Percentiles rank a stretch among this genome's conserved stretches.
These are phyloP conservation scores for Osmerus eperlanus DNA, from an alignment of 2,113 vertebrate genomes.

Conservation along the genomic window DNA sequence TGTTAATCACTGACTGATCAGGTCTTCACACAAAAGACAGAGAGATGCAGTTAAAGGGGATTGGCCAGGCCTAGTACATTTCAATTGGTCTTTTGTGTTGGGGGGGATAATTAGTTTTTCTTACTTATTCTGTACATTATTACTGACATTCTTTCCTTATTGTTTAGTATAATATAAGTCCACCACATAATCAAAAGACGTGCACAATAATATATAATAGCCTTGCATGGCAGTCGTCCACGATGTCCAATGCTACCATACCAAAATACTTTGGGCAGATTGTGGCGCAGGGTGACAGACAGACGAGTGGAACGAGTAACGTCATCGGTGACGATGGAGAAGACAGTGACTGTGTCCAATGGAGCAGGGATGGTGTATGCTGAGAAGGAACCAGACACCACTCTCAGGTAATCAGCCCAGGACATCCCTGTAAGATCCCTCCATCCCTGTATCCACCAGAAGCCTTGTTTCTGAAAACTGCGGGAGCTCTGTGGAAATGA, in stretches of 20 bases:
- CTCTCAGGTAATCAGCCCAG: slow-evolving; percentile 47
- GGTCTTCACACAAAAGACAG: neutral
- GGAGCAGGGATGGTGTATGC: slow-evolving; percentile 48
- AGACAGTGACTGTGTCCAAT: slow-evolving; percentile 40
- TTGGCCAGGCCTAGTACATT: neutral
- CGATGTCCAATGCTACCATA: too few species aligned
- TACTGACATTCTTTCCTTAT: too few species aligned
- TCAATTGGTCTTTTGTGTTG: too few species aligned
- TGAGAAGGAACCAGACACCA: slow-evolving; percentile 35
- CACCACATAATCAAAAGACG: too few species aligned
- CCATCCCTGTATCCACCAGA: neutral
- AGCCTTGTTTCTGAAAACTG: too few species aligned
- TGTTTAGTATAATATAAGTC: too few species aligned
- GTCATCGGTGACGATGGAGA: slow-evolving; percentile 57
- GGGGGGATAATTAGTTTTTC: too few species aligned
- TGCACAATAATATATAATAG: too few species aligned
- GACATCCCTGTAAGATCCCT: neutral
- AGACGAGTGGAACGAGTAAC: slow-evolving; percentile 23
- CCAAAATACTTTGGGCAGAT: too few species aligned
- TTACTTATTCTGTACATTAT: too few species aligned
- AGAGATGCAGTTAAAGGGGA: neutral
- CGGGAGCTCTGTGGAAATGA: too few species aligned
- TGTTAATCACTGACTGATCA: neutral
- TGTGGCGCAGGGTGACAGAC: slow-evolving; percentile 6
- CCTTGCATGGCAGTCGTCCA: too few species aligned